These are phyloP conservation scores for Caenorhabditis virilis DNA, from an alignment of 2,888 invertebrate genomes.

Conservation along the genomic window DNA sequence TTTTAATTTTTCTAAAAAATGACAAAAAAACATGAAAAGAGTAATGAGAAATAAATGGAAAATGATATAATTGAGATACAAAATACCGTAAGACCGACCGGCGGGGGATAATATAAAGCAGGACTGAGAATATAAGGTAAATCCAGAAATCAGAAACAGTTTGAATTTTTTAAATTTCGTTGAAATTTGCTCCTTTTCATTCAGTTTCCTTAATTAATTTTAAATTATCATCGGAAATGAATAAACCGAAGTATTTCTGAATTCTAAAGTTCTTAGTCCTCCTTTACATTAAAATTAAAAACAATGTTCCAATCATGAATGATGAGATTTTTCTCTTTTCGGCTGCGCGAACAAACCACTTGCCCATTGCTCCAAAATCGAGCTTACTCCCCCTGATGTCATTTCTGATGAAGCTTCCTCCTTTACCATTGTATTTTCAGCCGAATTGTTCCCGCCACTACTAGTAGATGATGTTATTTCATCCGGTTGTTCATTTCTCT, in stretches of 20 bases:
- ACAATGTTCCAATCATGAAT: not conserved
- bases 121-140: too few relatives aligned
- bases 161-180: too few relatives aligned
- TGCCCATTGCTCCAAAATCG: conserved; percentile 2
- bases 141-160: too few relatives aligned
- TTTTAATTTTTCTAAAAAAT: not conserved
- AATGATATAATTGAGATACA: not conserved
- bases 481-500: not conserved
- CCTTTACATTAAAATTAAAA: not conserved
- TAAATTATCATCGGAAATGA: too few relatives aligned
- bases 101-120: too few relatives aligned
- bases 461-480: not conserved
- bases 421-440: too few relatives aligned
- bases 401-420: not conserved
- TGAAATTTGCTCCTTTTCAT: too few relatives aligned
- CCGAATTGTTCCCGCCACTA: not conserved
- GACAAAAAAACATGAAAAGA: not conserved
- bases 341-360: not conserved
- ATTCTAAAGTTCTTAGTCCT: too few relatives aligned
- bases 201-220: too few relatives aligned
- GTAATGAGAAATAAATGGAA: not conserved
- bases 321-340: not conserved
- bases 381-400: not conserved
- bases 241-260: too few relatives aligned
- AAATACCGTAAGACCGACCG: too few relatives aligned